Evolutionary conservation across 2,113 vertebrate species (phyloP).

Genomic region (Candoia aspera): DNA sequence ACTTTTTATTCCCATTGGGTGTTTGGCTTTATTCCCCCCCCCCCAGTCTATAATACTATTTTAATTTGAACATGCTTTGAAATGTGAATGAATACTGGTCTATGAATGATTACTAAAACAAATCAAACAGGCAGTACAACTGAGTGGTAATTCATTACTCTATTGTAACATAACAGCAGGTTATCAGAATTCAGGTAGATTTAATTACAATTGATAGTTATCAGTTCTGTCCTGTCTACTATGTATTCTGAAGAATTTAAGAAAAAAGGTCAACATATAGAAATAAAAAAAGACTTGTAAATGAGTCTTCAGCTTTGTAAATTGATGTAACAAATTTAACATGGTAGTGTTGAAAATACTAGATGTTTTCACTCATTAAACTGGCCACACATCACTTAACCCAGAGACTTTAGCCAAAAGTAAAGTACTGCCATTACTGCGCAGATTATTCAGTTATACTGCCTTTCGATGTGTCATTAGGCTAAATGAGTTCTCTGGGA

Average conservation of each 20-base stretch:
- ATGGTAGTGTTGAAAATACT: constrained; percentile 48
- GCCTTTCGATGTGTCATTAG: constrained; percentile 63
- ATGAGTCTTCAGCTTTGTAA: not conserved
- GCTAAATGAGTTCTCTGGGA: constrained; percentile 63
- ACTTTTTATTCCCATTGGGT: too few species aligned
- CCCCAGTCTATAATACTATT: not conserved
- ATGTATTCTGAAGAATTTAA: constrained; percentile 38
- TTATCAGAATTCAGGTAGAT: constrained; percentile 54
- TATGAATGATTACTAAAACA: constrained; percentile 24
- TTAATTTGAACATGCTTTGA: not conserved
- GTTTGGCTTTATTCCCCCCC: too few species aligned
- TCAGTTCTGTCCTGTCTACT: constrained; percentile 40
- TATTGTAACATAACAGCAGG: constrained; percentile 12
- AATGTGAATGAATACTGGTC: not conserved
- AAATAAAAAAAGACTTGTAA: constrained; percentile 1
- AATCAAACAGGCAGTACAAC: not conserved
- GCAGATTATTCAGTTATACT: constrained; percentile 52
- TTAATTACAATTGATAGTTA: constrained; percentile 56
- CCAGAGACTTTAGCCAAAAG: constrained; percentile 56
- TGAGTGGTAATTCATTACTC: constrained; percentile 10
- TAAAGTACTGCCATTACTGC: constrained; percentile 50
- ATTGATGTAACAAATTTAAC: constrained; percentile 2
- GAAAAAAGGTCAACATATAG: constrained; percentile 28
- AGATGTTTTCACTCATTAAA: constrained; percentile 61
- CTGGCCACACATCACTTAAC: constrained; percentile 67